These are phyloP conservation scores for Caenorhabditis zanzibari DNA, from an alignment of 2,888 invertebrate species.

Conservation along the genomic window DNA sequence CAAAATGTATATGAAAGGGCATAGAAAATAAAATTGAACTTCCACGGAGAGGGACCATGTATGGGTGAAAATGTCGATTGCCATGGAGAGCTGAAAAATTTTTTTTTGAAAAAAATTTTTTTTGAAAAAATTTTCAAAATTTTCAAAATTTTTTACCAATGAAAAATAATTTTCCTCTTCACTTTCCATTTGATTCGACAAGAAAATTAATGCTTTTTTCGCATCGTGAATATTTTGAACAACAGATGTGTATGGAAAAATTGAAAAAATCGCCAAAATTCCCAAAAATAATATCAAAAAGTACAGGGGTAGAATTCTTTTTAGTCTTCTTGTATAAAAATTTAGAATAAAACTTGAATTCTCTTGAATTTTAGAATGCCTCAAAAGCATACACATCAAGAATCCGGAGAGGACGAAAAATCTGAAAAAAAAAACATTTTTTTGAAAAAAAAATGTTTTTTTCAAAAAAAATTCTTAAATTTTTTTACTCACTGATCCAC, in stretches of 20 bases:
- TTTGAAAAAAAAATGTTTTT: too few relatives aligned
- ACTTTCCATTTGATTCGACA: too few relatives aligned
- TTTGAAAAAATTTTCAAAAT: too few relatives aligned
- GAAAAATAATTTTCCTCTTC: too few relatives aligned
- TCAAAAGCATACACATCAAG: slow-evolving; percentile 1
- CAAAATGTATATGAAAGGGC: background rate
- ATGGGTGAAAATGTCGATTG: background rate
- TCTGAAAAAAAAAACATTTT: slow-evolving; percentile 1
- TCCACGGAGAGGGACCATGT: background rate
- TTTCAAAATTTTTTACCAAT: too few relatives aligned
- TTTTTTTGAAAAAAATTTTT: too few relatives aligned
- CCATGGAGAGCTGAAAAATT: background rate
- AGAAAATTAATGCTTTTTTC: too few relatives aligned
- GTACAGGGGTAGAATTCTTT: background rate
- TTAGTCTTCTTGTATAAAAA: background rate
- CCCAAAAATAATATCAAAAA: background rate
- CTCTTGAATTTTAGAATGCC: background rate
- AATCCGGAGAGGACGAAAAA: slow-evolving; percentile 9
- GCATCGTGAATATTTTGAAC: background rate
- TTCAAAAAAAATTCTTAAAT: background rate
- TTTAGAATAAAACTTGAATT: background rate
- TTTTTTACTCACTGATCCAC: slow-evolving; percentile 9
- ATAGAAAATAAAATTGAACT: background rate
- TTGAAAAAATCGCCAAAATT: background rate
- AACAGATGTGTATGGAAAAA: slow-evolving; percentile 1